phyloP scores from a whole-genome alignment of 2,113 vertebrate genomes.

The Athene cunicularia region DNA sequence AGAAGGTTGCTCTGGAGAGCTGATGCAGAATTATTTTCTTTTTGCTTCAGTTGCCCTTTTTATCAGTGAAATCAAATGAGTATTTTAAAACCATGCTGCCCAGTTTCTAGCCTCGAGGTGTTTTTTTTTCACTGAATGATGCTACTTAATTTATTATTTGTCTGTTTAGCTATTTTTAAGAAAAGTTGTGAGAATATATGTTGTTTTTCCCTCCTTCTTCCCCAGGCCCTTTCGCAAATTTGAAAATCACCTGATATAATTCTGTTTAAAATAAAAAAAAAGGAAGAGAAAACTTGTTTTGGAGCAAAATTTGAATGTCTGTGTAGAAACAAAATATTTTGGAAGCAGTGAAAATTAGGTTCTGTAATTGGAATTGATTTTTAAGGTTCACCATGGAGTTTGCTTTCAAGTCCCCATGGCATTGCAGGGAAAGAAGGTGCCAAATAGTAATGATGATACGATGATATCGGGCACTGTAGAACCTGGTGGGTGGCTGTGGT shows the following conservation, averaged over 20 bases:
- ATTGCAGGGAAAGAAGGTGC: not conserved
- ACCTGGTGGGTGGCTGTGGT: not conserved
- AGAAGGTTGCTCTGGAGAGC: conserved; percentile 1
- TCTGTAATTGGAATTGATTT: not conserved
- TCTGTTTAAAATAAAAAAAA: not conserved
- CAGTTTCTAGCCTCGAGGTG: not conserved
- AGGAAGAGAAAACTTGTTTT: not conserved
- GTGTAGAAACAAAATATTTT: not conserved
- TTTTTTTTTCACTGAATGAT: not conserved
- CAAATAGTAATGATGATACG: not conserved
- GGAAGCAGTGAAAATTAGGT: not conserved
- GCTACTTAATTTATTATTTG: not conserved
- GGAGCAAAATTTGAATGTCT: not conserved
- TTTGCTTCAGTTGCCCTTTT: not conserved
- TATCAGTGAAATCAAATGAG: not conserved
- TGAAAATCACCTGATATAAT: not conserved
- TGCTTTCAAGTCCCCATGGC: not conserved
- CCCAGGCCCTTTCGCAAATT: not conserved
- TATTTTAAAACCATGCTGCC: not conserved
- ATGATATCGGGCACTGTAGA: not conserved
- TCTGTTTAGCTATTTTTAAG: not conserved
- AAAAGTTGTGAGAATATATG: not conserved
- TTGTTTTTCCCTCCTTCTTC: not conserved
- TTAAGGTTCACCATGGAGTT: not conserved
- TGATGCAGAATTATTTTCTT: not conserved